Conservation (phyloP, 2,113 vertebrate genomes). For the Boleophthalmus pectinirostris region DNA sequence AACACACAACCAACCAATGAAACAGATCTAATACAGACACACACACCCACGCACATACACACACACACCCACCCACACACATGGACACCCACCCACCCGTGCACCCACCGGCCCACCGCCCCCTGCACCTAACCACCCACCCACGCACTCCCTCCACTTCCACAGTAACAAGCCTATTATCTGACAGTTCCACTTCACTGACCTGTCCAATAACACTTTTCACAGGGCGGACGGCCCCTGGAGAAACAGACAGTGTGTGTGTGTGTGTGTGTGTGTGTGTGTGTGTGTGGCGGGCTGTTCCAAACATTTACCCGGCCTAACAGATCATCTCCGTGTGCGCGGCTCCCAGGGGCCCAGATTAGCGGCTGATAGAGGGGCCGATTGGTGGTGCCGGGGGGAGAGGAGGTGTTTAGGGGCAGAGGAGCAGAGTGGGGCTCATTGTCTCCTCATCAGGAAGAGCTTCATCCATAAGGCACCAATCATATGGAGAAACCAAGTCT, state of each 20-base stretch:
- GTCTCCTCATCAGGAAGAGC: constrained; percentile 89
- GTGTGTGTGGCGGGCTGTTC: constrained; percentile 41
- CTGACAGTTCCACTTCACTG: constrained; percentile 78
- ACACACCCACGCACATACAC: no score
- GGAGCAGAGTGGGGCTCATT: constrained; percentile 95
- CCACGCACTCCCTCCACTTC: constrained; percentile 66
- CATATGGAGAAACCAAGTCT: neutral
- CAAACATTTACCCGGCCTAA: constrained; percentile 99
- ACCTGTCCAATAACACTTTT: constrained; percentile 78
- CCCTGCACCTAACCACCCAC: no score
- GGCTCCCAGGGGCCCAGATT: constrained; percentile 96
- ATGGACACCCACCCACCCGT: no score
- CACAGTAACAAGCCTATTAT: constrained; percentile 77
- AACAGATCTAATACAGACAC: constrained; percentile 2
- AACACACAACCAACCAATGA: no score
- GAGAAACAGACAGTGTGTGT: constrained; percentile 26
- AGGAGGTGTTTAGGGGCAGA: constrained; percentile 96
- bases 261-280: constrained; percentile 37
- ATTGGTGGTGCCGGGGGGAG: constrained; percentile 94
- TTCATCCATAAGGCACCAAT: constrained; percentile 97
- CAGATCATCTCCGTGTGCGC: constrained; percentile 98
- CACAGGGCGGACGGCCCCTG: constrained; percentile 52
- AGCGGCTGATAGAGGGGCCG: constrained; percentile 99
- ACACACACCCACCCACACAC: constrained; percentile 34
- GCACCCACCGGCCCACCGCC: no score